phyloP scores from a whole-genome alignment of 1,140 invertebrate genomes.

The Pseudomyrmex cubaensis region DNA sequence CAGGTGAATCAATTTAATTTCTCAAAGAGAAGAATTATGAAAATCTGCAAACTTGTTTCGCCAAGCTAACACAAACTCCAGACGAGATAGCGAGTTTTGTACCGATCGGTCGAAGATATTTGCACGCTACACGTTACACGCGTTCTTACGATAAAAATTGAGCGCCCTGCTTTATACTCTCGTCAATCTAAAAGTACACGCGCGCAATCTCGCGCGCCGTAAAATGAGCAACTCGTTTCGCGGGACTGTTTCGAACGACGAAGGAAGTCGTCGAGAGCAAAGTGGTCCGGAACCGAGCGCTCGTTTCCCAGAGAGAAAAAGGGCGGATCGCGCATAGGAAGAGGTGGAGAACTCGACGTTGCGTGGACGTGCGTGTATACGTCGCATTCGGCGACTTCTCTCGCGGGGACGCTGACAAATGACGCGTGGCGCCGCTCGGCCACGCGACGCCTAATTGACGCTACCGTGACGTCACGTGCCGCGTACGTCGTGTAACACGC shows the following conservation, averaged over 20 bases:
- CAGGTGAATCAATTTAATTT: background rate
- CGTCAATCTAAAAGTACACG: too few species aligned
- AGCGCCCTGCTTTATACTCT: background rate
- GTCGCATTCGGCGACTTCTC: slow-evolving; percentile 44
- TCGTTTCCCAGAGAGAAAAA: slow-evolving; percentile 31
- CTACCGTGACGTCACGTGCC: slow-evolving; percentile 79
- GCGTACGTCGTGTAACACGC: slow-evolving; percentile 25
- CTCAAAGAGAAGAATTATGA: background rate
- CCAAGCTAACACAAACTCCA: background rate
- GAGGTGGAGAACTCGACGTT: slow-evolving; percentile 55
- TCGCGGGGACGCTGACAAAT: slow-evolving; percentile 78
- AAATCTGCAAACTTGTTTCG: background rate
- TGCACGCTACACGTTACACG: background rate
- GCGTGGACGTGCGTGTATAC: slow-evolving; percentile 8
- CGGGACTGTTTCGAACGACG: background rate
- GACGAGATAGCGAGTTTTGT: background rate
- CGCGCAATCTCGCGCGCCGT: slow-evolving; percentile 15
- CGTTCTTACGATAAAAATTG: background rate
- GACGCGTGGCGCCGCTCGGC: slow-evolving; percentile 77
- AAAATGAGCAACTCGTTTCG: slow-evolving; percentile 11
- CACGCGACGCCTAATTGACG: slow-evolving; percentile 82
- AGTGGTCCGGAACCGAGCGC: slow-evolving; percentile 45
- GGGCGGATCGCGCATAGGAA: slow-evolving; percentile 26
- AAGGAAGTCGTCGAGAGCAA: slow-evolving; percentile 29
- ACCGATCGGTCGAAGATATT: background rate